Evolutionary conservation across 2,113 vertebrate species (phyloP).

Genomic region (Xenopus tropicalis): DNA sequence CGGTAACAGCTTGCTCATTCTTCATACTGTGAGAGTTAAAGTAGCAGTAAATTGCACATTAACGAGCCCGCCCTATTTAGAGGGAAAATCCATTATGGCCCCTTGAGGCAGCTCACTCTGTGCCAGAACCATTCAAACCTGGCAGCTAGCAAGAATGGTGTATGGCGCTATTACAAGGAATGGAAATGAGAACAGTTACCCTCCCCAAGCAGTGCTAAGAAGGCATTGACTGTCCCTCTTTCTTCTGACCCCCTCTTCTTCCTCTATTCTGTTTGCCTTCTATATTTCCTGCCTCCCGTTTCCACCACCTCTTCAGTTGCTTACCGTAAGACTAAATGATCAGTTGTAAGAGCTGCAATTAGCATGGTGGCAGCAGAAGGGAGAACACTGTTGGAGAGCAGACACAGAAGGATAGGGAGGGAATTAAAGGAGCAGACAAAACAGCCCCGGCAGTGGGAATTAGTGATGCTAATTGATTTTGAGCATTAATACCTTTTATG

Average conservation of each 20-base stretch:
- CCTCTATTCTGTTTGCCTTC: background rate
- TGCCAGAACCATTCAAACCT: background rate
- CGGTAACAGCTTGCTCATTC: slow-evolving; percentile 56
- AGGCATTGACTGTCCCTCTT: background rate
- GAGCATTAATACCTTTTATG: too few species aligned
- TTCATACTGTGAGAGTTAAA: slow-evolving; percentile 66
- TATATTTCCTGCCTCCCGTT: background rate
- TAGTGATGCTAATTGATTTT: background rate
- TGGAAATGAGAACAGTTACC: background rate
- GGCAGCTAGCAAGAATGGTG: background rate
- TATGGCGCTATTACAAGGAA: background rate
- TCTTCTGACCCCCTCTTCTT: background rate
- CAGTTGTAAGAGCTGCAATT: background rate
- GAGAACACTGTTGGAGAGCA: background rate
- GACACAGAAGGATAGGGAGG: background rate
- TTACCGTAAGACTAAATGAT: slow-evolving; percentile 51
- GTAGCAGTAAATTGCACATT: slow-evolving; percentile 71
- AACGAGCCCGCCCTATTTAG: slow-evolving; percentile 63
- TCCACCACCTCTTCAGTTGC: slow-evolving; percentile 43
- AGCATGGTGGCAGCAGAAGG: background rate
- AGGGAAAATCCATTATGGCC: slow-evolving; percentile 63
- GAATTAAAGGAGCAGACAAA: background rate
- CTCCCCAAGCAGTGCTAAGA: background rate
- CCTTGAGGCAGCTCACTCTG: slow-evolving; percentile 57
- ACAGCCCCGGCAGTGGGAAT: background rate